Percentiles rank a stretch among this genome's conserved stretches.
phyloP scores from a whole-genome alignment of 2,797 vertebrate genomes.

The Bovichtus diacanthus region DNA sequence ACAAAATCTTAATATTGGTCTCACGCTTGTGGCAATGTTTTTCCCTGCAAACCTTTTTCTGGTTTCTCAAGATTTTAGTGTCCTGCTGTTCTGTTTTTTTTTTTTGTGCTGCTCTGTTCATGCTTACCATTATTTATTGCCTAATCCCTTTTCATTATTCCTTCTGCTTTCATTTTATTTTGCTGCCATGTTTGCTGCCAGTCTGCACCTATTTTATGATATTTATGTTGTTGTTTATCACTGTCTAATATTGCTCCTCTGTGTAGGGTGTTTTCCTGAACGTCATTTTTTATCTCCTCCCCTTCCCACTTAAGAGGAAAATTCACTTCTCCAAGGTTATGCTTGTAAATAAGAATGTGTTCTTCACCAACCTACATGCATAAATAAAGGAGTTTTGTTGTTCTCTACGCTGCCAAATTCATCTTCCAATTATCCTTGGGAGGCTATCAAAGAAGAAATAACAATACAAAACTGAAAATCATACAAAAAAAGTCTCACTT shows the following conservation, averaged over 20 bases:
- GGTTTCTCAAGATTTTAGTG: slow-evolving; percentile 24
- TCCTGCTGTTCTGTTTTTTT: slow-evolving; percentile 42
- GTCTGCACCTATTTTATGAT: slow-evolving; percentile 32
- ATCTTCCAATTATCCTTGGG: slow-evolving; percentile 51
- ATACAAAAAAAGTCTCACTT: slow-evolving; percentile 3
- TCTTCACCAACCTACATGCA: slow-evolving; percentile 53
- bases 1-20: slow-evolving; percentile 27
- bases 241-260: slow-evolving; percentile 38
- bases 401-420: slow-evolving; percentile 17
- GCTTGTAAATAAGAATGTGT: slow-evolving; percentile 56
- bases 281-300: slow-evolving; percentile 37
- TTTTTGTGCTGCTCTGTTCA: slow-evolving; percentile 7
- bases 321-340: slow-evolving; percentile 60
- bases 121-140: slow-evolving; percentile 42
- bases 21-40: slow-evolving; percentile 23
- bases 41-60: slow-evolving; percentile 28
- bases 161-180: slow-evolving; percentile 30
- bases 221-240: slow-evolving; percentile 56
- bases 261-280: slow-evolving; percentile 25
- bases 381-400: slow-evolving; percentile 57
- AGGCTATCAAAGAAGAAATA: slow-evolving; percentile 33
- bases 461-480: slow-evolving; percentile 27
- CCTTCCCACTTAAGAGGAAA: slow-evolving; percentile 37
- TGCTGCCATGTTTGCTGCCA: slow-evolving; percentile 20
- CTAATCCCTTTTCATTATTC: slow-evolving; percentile 48